Evolutionary conservation across 2,113 vertebrate species (phyloP), one percentile per base, ranked within the genome.

Genomic region (Euleptes europaea): DNA sequence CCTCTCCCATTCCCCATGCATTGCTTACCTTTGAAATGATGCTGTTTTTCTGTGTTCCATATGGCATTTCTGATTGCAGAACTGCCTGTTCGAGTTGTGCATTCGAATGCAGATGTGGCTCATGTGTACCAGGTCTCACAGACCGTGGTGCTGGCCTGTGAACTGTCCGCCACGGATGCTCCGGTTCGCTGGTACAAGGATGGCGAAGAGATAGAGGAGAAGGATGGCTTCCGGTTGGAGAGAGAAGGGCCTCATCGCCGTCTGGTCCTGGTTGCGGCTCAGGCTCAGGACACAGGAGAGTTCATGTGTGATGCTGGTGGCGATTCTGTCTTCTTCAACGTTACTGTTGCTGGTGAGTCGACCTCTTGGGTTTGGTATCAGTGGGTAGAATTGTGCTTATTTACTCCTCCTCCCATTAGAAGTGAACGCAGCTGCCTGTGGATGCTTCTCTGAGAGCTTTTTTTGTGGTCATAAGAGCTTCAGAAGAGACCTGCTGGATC

Each of bases 131-230:
- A 93, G 67, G 95, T 94, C 0, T 96, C 97, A 0, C 97, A 98
- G 91, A 95, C 96, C 2, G 97, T 99, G 96, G 96, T 98, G 57
- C 90, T 99, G 89, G 97, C 97, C 92, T 99, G 98, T 76, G 97
- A 99, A 94, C 96, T 99, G 72, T 99, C 98, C 83, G 91, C 93
- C 38, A 91, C 89, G 0, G 97, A 94, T 0, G 96, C 96, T 12
- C 54, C 77, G 0, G 98, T 98, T 35, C 85, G 0, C 57, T 99
- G 99, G 99, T 99, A 98, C 94, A 96, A 97, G 85, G 97, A 99
- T 0, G 97, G 98, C 19, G 94, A 97, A 4, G 97, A 99, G 87
- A 96, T 98, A 49, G 69, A 38, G 31, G 63, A 77, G 38, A 67
- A 28, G 4, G 92, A 95, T 73, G 96, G 96, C 49, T 88, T 98